Evolutionary conservation across 2,888 invertebrate genomes (phyloP).

Genomic region (Lepidonotus clava): DNA sequence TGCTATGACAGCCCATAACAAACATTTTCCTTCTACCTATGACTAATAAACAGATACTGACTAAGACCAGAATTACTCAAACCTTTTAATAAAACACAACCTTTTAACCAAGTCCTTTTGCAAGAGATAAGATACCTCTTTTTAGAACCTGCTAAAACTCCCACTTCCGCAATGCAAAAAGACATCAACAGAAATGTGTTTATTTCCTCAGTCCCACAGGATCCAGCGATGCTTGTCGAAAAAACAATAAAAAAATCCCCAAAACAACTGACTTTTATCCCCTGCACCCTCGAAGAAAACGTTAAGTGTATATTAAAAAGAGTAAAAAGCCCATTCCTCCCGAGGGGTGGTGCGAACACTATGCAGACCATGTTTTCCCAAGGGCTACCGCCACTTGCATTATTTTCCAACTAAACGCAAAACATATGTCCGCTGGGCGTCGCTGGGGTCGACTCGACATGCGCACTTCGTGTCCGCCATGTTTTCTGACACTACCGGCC

Average conservation of each 20-base stretch:
- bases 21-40: not conserved
- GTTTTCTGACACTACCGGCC: not conserved
- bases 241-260: too few relatives aligned
- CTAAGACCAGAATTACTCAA: not conserved
- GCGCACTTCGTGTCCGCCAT: conserved; percentile 2
- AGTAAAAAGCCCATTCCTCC: not conserved
- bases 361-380: not conserved
- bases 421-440: not conserved
- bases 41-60: not conserved
- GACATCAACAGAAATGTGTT: too few relatives aligned
- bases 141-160: too few relatives aligned
- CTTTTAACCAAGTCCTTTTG: too few relatives aligned
- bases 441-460: not conserved
- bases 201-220: too few relatives aligned
- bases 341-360: not conserved
- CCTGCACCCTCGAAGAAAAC: not conserved
- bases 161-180: too few relatives aligned
- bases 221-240: too few relatives aligned
- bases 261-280: too few relatives aligned
- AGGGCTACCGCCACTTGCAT: not conserved
- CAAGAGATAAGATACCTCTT: too few relatives aligned
- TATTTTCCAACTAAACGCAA: not conserved
- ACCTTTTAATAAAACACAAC: too few relatives aligned
- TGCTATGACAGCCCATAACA: too few relatives aligned
- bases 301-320: not conserved